Percentiles rank a stretch among this genome's conserved stretches.
phyloP scores from a whole-genome alignment of 2,888 invertebrate species.

The Augochlorella aurata region DNA sequence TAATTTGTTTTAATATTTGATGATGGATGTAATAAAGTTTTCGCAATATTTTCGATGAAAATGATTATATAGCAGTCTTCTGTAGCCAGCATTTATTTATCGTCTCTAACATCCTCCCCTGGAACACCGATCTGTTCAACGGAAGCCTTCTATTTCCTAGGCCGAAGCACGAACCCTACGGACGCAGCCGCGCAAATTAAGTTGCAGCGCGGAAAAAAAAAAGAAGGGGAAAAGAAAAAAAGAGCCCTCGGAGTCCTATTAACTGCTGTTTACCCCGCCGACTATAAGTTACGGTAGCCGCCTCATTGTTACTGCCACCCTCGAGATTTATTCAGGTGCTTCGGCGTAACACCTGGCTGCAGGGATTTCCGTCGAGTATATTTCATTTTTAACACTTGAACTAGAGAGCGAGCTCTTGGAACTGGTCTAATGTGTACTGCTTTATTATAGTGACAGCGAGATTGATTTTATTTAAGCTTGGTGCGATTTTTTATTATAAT shows the following conservation, averaged over 20 bases:
- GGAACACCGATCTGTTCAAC: conserved; percentile 43
- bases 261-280: conserved; percentile 8
- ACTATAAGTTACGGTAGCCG: background rate
- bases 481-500: no score
- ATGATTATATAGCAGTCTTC: no score
- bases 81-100: background rate
- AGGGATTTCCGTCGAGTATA: background rate
- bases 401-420: no score
- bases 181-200: conserved; percentile 15
- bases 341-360: background rate
- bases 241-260: conserved; percentile 1
- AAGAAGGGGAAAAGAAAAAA: no score
- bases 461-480: no score
- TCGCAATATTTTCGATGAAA: background rate
- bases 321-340: background rate
- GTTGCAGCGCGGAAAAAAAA: conserved; percentile 6
- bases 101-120: conserved; percentile 34
- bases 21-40: no score
- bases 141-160: conserved; percentile 46
- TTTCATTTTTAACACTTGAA: conserved; percentile 18
- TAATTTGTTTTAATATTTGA: no score
- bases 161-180: conserved; percentile 23
- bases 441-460: no score
- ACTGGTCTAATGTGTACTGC: no score
- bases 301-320: background rate